These are phyloP conservation scores for Oreotragus oreotragus DNA, from an alignment of 2,113 vertebrate species.

Conservation along the genomic window DNA sequence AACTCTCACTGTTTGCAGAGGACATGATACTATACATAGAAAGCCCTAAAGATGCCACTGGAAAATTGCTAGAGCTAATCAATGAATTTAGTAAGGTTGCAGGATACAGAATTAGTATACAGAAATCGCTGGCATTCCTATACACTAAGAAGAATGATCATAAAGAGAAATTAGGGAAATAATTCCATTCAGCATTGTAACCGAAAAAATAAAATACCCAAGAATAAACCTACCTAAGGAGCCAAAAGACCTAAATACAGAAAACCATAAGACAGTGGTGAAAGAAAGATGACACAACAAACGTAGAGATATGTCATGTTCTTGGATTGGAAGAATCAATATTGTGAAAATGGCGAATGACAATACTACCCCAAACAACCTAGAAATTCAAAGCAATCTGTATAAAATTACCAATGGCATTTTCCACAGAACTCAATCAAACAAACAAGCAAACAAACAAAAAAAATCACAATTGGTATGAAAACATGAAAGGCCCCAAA, in stretches of 20 bases:
- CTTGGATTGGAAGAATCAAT: background rate
- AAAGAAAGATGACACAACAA: background rate
- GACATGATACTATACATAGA: background rate
- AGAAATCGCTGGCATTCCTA: background rate
- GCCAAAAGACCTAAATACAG: background rate
- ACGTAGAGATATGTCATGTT: background rate
- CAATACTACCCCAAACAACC: background rate
- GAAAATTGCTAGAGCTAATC: background rate
- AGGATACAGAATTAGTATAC: background rate
- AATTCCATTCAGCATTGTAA: background rate
- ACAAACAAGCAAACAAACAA: background rate
- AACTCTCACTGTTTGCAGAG: background rate
- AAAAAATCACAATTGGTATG: background rate
- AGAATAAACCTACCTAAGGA: background rate
- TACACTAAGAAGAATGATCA: rapidly evolving
- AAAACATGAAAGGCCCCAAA: rapidly evolving
- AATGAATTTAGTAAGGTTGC: background rate
- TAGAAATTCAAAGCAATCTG: background rate
- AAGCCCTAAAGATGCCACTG: background rate
- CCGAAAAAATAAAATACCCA: background rate
- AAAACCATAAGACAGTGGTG: background rate
- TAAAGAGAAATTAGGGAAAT: background rate
- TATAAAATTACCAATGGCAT: background rate
- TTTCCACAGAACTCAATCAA: background rate
- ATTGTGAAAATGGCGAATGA: background rate